Percentiles rank a stretch among this genome's conserved stretches.
These are phyloP conservation scores for Drosophila sproati DNA, from an alignment of 1,140 invertebrate genomes.

Conservation along the genomic window DNA sequence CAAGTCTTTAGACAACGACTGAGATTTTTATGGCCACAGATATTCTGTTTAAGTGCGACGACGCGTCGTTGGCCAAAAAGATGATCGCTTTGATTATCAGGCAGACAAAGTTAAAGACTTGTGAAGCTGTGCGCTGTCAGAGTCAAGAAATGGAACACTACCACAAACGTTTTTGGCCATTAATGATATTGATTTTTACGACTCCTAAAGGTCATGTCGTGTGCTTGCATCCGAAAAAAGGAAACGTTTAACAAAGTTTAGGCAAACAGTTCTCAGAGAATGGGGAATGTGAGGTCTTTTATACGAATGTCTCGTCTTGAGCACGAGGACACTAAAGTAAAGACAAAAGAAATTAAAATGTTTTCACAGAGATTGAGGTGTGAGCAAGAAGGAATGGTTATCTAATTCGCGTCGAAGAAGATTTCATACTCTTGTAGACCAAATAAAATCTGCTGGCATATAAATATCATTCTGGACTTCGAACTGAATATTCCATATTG, in stretches of 20 bases:
- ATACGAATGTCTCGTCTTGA: neutral
- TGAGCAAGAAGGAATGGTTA: no score
- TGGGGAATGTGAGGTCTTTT: neutral
- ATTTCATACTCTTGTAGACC: no score
- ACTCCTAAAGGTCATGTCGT: no score
- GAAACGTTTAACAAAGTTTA: neutral
- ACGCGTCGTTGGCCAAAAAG: slow-evolving; percentile 20
- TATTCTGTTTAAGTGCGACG: neutral
- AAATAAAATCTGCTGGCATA: no score
- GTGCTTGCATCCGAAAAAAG: neutral
- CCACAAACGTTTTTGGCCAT: neutral
- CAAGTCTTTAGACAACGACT: slow-evolving; percentile 1
- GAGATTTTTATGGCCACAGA: slow-evolving; percentile 33
- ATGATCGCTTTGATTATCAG: slow-evolving; percentile 35
- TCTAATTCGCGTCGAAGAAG: no score
- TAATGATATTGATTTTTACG: neutral
- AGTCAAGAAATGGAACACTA: neutral
- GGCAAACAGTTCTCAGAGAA: neutral
- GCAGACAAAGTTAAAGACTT: slow-evolving; percentile 18
- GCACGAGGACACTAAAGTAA: neutral
- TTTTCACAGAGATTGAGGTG: no score
- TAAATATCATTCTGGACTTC: no score
- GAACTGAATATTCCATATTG: no score
- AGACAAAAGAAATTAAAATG: neutral
- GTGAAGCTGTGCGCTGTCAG: neutral